Evolutionary conservation across 2,888 invertebrate genomes (phyloP).

Genomic region (Mamestra brassicae): DNA sequence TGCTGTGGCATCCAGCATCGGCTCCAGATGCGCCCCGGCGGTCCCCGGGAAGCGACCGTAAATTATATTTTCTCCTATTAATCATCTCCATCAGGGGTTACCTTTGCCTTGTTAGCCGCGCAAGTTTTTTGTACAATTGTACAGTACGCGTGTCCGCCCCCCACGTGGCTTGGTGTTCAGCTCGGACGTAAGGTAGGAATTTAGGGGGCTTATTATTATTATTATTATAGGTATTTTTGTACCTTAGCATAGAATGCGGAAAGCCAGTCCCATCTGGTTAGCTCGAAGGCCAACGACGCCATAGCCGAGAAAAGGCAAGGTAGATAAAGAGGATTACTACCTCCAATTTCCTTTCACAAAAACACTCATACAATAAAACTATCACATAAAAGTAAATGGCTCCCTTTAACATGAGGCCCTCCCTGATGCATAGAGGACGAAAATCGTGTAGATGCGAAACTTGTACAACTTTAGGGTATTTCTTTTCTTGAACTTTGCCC

Average conservation of each 20-base stretch:
- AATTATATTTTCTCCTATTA: too few species aligned
- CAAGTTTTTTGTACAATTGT: too few species aligned
- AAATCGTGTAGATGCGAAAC: slow-evolving; percentile 7
- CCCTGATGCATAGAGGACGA: slow-evolving; percentile 27
- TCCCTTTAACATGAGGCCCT: slow-evolving; percentile 35
- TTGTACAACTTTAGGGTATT: neutral
- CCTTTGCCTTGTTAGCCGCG: too few species aligned
- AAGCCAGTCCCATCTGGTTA: slow-evolving; percentile 31
- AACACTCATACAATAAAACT: slow-evolving; percentile 53
- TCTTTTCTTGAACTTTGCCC: too few species aligned
- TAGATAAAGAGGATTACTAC: slow-evolving; percentile 49
- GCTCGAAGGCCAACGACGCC: slow-evolving; percentile 13
- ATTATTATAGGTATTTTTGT: neutral
- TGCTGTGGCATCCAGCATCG: too few species aligned
- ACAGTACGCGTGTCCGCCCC: too few species aligned
- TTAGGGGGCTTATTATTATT: too few species aligned
- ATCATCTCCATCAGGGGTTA: too few species aligned
- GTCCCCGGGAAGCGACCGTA: too few species aligned
- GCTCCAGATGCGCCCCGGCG: too few species aligned
- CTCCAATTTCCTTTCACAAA: slow-evolving; percentile 42
- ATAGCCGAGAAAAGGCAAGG: slow-evolving; percentile 19
- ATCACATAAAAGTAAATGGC: slow-evolving; percentile 48
- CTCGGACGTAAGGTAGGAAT: too few species aligned
- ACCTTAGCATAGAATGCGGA: neutral
- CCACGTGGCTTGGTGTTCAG: too few species aligned